A percentile compares a stretch with the other conserved stretches of the same genome.
These are phyloP conservation scores for Xestia c-nigrum DNA, from an alignment of 2,888 invertebrate species.

Conservation along the genomic window DNA sequence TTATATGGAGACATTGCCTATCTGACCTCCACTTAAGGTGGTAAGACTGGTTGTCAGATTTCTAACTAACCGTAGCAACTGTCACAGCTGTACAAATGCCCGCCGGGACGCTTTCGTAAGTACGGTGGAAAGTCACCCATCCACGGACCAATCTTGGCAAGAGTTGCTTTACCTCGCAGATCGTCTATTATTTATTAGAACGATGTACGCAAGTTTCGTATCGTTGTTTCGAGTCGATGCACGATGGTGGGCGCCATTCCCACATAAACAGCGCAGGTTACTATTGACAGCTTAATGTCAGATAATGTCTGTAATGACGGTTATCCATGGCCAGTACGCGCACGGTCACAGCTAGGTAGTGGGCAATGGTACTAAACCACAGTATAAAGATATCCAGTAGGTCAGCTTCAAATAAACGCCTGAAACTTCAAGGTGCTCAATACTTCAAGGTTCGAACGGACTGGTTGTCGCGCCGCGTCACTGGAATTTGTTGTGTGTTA, in stretches of 20 bases:
- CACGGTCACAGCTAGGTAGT: not conserved
- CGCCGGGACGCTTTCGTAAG: not conserved
- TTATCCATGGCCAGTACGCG: conserved; percentile 44
- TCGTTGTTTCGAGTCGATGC: not conserved
- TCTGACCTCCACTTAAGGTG: not conserved
- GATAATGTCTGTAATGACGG: conserved; percentile 30
- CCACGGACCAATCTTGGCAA: not conserved
- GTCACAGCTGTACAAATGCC: not conserved
- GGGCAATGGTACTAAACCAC: not conserved
- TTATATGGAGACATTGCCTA: too few relatives aligned
- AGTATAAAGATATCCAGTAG: too few relatives aligned
- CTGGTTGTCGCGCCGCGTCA: too few relatives aligned
- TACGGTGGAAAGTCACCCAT: not conserved
- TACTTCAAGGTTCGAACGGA: too few relatives aligned
- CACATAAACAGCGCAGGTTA: conserved; percentile 61
- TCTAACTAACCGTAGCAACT: too few relatives aligned
- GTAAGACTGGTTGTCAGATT: not conserved
- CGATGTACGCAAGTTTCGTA: not conserved
- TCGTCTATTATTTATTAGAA: not conserved
- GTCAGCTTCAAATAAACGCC: too few relatives aligned
- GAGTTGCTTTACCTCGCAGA: not conserved
- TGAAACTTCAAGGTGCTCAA: too few relatives aligned
- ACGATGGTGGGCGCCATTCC: conserved; percentile 55
- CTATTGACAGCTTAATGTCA: conserved; percentile 62
- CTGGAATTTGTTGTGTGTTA: too few relatives aligned